A percentile compares a stretch with the other conserved stretches of the same genome.
These are phyloP conservation scores for Triplophysa dalaica DNA, from an alignment of 2,113 vertebrate species.

Conservation along the genomic window DNA sequence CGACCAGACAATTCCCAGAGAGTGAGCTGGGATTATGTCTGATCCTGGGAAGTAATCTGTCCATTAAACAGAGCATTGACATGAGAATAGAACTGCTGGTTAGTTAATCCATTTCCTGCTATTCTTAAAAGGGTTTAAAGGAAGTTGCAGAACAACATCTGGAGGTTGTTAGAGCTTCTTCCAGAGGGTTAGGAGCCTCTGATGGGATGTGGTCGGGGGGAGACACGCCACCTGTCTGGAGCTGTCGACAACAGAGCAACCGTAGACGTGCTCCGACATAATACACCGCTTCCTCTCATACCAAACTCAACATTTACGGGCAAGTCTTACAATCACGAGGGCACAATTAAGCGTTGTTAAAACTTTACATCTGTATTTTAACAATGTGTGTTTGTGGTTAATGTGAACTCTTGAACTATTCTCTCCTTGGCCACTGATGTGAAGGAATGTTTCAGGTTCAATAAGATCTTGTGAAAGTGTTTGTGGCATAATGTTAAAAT, in stretches of 20 bases:
- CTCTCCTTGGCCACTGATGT: neutral
- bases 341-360: no score
- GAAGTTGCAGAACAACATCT: constrained; percentile 45
- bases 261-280: constrained; percentile 13
- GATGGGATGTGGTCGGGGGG: neutral
- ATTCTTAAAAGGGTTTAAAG: constrained; percentile 33
- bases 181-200: constrained; percentile 31
- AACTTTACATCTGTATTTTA: neutral
- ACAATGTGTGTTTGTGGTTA: constrained; percentile 22
- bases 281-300: constrained; percentile 4
- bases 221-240: constrained; percentile 42
- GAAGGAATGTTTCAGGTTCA: neutral
- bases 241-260: constrained; percentile 14
- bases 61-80: constrained; percentile 20
- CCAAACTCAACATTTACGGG: neutral
- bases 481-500: neutral
- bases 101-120: constrained; percentile 49
- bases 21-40: constrained; percentile 38
- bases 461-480: neutral
- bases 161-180: constrained; percentile 42
- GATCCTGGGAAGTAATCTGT: constrained; percentile 43
- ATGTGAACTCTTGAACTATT: constrained; percentile 9
- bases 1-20: neutral
- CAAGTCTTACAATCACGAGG: neutral
- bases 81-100: constrained; percentile 37